Conservation (phyloP, 2,113 vertebrate species). For the Limanda limanda region DNA sequence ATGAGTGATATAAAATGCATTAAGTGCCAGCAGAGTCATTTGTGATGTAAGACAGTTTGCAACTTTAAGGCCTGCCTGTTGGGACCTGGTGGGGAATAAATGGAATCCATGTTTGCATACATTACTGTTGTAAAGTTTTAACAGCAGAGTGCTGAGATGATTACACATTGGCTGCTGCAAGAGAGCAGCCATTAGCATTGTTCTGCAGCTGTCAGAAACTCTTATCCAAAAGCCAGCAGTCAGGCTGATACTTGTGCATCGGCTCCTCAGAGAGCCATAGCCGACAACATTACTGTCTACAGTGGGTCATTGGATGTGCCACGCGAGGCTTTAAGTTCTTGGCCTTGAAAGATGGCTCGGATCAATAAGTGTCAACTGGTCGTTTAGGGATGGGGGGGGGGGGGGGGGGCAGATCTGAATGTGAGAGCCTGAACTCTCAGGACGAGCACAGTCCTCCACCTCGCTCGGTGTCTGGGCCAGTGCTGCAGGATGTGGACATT, state of each 20-base stretch:
- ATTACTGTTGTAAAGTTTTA: constrained; percentile 80
- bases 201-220: constrained; percentile 74
- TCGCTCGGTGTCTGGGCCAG: constrained; percentile 20
- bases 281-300: constrained; percentile 70
- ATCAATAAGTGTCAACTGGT: constrained; percentile 71
- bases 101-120: constrained; percentile 81
- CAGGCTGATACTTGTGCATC: constrained; percentile 55
- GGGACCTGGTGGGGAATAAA: constrained; percentile 79
- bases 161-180: constrained; percentile 70
- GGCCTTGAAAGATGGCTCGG: constrained; percentile 69
- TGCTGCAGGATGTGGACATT: constrained; percentile 39
- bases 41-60: constrained; percentile 80
- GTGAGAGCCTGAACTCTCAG: constrained; percentile 42
- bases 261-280: constrained; percentile 61
- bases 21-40: constrained; percentile 75
- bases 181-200: constrained; percentile 75
- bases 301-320: constrained; percentile 74
- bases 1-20: constrained; percentile 83
- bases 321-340: constrained; percentile 65
- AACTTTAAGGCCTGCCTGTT: constrained; percentile 81
- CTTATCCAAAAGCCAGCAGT: constrained; percentile 67
- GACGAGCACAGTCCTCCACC: constrained; percentile 15
- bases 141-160: constrained; percentile 72
- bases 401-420: constrained; percentile 42
- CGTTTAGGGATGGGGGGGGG: constrained; percentile 45